These are phyloP conservation scores for Harpagifer antarcticus DNA, from an alignment of 2,797 vertebrate genomes.

Conservation along the genomic window DNA sequence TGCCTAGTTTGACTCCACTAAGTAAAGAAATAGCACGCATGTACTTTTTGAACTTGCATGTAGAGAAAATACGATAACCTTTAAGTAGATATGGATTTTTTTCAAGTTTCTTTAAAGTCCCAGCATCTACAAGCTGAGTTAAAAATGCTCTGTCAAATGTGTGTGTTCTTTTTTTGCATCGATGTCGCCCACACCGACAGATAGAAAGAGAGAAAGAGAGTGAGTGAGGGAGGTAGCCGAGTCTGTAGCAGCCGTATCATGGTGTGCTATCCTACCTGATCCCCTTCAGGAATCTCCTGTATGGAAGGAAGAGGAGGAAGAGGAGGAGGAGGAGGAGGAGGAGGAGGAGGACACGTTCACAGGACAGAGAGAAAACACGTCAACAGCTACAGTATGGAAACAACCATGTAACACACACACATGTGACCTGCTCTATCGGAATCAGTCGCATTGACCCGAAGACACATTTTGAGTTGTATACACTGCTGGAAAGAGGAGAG, in stretches of 20 bases:
- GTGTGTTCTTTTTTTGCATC: conserved; percentile 4
- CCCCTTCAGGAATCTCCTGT: conserved; percentile 99
- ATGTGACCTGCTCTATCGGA: no score
- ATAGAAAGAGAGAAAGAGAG: conserved; percentile 30
- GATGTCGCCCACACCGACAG: conserved; percentile 59
- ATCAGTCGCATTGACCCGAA: no score
- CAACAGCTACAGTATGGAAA: conserved; percentile 90
- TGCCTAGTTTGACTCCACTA: no score
- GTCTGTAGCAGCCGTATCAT: conserved; percentile 79
- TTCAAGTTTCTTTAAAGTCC: conserved; percentile 26
- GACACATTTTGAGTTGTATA: no score
- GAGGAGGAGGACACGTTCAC: conserved; percentile 88
- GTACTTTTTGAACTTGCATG: no score
- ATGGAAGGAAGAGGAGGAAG: conserved; percentile 88
- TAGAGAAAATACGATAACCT: no score
- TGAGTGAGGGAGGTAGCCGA: conserved; percentile 56
- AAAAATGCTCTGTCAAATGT: fast-evolving
- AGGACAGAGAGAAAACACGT: conserved; percentile 99
- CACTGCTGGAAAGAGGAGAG: no score
- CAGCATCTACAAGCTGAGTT: neutral
- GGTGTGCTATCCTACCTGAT: conserved; percentile 93
- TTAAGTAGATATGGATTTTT: no score
- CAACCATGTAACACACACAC: conserved; percentile 61
- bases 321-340: conserved; percentile 80
- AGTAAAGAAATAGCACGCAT: no score